Evolutionary conservation across 2,888 invertebrate genomes (phyloP).

Genomic region (Allolobophora icterica): DNA sequence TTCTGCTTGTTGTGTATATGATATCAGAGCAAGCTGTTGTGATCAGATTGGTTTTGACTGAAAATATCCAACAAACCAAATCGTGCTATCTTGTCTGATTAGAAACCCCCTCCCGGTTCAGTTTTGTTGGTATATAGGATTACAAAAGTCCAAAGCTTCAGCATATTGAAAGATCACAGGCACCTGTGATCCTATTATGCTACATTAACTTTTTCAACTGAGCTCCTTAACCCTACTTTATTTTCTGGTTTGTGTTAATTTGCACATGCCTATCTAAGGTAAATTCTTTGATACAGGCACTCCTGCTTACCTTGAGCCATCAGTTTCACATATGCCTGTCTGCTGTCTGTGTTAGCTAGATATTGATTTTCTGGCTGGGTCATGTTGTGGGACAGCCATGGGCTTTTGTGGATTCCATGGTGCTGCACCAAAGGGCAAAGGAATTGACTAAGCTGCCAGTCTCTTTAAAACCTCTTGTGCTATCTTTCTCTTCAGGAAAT

Average conservation of each 20-base stretch:
- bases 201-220: neutral
- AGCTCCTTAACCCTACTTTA: neutral
- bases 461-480: neutral
- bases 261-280: neutral
- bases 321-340: neutral
- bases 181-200: neutral
- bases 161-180: neutral
- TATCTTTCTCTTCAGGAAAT: neutral
- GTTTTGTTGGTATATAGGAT: neutral
- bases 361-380: neutral
- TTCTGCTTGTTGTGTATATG: neutral
- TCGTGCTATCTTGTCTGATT: neutral
- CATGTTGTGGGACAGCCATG: neutral
- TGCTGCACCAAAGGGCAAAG: neutral
- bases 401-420: neutral
- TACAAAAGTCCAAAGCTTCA: no score
- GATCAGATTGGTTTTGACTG: slow-evolving; percentile 3
- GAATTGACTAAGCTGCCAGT: neutral
- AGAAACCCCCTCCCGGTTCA: neutral
- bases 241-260: neutral
- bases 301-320: no score
- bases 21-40: neutral
- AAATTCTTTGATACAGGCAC: no score
- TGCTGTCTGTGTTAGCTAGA: neutral
- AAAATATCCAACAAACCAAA: neutral